A percentile compares a stretch with the other conserved stretches of the same genome.
Evolutionary conservation across 2,888 invertebrate genomes (phyloP).

Genomic region (Drosophila borborema): DNA sequence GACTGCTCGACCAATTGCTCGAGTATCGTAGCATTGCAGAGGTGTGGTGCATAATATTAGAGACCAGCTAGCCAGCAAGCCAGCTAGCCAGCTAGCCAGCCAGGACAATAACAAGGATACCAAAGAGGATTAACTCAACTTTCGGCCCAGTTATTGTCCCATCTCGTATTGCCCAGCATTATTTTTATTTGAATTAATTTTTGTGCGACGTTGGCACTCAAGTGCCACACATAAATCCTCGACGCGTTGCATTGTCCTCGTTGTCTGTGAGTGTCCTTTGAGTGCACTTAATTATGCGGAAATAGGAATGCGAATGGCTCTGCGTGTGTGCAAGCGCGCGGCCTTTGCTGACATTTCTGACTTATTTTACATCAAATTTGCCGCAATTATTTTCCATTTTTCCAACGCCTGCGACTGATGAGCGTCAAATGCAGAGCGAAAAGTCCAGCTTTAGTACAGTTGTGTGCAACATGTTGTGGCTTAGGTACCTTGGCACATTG

Average conservation of each 20-base stretch:
- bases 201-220: conserved; percentile 68
- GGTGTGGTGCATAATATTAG: conserved; percentile 72
- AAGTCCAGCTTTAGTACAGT: conserved; percentile 37
- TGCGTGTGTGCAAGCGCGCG: conserved; percentile 2
- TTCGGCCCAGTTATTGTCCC: conserved; percentile 37
- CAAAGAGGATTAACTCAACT: conserved; percentile 45
- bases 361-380: conserved; percentile 70
- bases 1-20: conserved; percentile 21
- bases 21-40: conserved; percentile 54
- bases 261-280: conserved; percentile 46
- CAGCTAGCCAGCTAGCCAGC: conserved; percentile 5
- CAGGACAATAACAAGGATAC: conserved; percentile 6
- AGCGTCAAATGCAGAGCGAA: conserved; percentile 68
- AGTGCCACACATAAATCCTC: conserved; percentile 79
- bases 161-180: conserved; percentile 28
- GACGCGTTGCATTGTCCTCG: conserved; percentile 35
- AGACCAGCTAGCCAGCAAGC: neutral
- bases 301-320: conserved; percentile 45
- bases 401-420: conserved; percentile 61
- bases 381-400: conserved; percentile 61
- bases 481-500: conserved; percentile 35
- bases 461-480: conserved; percentile 20
- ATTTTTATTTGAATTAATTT: conserved; percentile 82
- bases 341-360: conserved; percentile 52
- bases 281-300: conserved; percentile 76